Conservation (phyloP, 2,888 invertebrate genomes). For the Glaucopsyche alexis region DNA sequence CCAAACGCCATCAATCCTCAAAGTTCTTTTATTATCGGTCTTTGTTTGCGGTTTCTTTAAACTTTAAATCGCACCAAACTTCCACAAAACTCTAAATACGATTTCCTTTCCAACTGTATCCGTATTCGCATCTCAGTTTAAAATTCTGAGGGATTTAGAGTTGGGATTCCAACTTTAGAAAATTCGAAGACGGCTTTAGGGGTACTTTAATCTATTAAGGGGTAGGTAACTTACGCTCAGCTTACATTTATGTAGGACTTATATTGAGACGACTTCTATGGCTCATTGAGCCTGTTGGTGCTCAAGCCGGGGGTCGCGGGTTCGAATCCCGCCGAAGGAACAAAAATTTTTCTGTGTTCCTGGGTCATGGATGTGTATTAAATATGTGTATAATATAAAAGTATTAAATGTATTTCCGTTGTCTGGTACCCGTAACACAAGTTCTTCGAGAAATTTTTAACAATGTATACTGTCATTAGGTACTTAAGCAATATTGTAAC, state of each 20-base stretch:
- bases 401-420: too few species aligned
- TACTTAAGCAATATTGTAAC: too few species aligned
- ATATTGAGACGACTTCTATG: too few species aligned
- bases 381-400: too few species aligned
- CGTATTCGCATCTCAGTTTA: conserved; percentile 35
- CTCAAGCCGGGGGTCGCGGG: too few species aligned
- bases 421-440: too few species aligned
- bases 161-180: conserved; percentile 62
- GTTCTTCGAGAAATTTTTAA: too few species aligned
- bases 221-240: conserved; percentile 21
- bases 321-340: too few species aligned
- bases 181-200: conserved; percentile 56
- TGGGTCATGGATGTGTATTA: too few species aligned
- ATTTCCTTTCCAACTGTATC: conserved; percentile 35
- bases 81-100: conserved; percentile 37
- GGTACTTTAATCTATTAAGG: conserved; percentile 32
- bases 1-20: conserved; percentile 27
- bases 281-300: too few species aligned
- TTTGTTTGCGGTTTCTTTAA: conserved; percentile 36
- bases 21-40: conserved; percentile 28
- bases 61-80: conserved; percentile 35
- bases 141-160: conserved; percentile 41
- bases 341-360: too few species aligned
- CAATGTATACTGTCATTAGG: too few species aligned
- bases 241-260: conserved; percentile 8